Percentiles rank a stretch among this genome's conserved stretches.
These are phyloP conservation scores for Clarias fuscus DNA, from an alignment of 2,797 vertebrate species.

Conservation along the genomic window DNA sequence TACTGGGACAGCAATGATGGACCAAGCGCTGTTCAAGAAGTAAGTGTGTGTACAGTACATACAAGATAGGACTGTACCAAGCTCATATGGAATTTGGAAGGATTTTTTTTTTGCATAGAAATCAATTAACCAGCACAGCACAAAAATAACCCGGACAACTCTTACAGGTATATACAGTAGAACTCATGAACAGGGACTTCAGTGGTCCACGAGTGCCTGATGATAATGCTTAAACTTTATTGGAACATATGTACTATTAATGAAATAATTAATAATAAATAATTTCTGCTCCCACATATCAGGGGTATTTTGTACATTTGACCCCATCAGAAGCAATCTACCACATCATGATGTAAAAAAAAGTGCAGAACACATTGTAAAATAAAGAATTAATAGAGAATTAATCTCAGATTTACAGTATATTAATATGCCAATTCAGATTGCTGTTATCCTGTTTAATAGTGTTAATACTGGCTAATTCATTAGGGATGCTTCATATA, in stretches of 20 bases:
- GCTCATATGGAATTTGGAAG: conserved; percentile 3
- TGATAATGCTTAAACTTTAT: neutral
- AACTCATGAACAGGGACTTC: neutral
- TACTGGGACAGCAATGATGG: conserved; percentile 77
- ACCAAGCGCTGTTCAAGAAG: conserved; percentile 85
- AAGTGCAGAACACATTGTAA: neutral
- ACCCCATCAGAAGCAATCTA: neutral
- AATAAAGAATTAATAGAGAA: neutral
- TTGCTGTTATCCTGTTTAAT: neutral
- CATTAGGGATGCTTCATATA: neutral
- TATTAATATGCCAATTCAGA: neutral
- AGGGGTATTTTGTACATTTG: neutral
- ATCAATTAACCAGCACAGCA: neutral
- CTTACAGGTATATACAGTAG: neutral
- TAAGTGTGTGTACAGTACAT: conserved; percentile 58
- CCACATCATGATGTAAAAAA: neutral
- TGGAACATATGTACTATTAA: neutral
- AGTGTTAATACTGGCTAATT: too few relatives aligned
- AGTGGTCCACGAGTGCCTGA: neutral
- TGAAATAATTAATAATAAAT: neutral
- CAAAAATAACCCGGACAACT: neutral
- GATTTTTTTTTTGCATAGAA: neutral
- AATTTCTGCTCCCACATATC: neutral
- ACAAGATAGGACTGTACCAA: neutral
- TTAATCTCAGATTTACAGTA: neutral